Evolutionary conservation across 2,113 vertebrate species (phyloP).

Genomic region (Quiscalus mexicanus): DNA sequence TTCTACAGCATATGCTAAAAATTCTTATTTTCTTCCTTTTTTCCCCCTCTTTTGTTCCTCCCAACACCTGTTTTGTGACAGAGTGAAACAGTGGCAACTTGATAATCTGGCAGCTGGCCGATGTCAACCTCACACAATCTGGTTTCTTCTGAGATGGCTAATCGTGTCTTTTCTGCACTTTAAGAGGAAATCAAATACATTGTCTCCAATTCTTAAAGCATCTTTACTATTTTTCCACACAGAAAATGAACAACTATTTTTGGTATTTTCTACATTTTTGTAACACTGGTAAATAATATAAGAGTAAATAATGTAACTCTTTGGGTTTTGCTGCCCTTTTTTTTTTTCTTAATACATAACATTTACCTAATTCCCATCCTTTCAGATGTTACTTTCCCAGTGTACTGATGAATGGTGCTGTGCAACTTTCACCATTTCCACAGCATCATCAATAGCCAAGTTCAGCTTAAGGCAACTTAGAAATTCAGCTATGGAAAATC

Average conservation of each 20-base stretch:
- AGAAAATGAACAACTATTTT: background rate
- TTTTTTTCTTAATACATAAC: background rate
- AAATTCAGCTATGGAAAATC: background rate
- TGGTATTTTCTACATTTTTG: background rate
- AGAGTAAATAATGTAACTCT: background rate
- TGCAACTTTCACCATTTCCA: background rate
- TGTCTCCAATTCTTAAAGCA: background rate
- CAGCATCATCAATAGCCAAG: background rate
- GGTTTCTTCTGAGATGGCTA: background rate
- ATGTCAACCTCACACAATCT: background rate
- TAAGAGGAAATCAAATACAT: background rate
- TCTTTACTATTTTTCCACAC: background rate
- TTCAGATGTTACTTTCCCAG: background rate
- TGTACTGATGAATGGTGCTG: background rate
- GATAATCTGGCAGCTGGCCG: background rate
- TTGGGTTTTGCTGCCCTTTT: background rate
- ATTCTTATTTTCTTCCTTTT: background rate
- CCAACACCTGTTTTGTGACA: background rate
- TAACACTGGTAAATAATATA: background rate
- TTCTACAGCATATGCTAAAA: background rate
- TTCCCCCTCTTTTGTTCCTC: background rate
- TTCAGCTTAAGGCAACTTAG: background rate
- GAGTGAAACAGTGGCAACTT: background rate
- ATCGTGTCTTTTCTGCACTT: background rate
- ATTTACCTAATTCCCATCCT: background rate